Percentiles rank a stretch among this genome's conserved stretches.
Conservation (phyloP, 2,888 invertebrate genomes). For the Leptinotarsa rubiginosa region DNA sequence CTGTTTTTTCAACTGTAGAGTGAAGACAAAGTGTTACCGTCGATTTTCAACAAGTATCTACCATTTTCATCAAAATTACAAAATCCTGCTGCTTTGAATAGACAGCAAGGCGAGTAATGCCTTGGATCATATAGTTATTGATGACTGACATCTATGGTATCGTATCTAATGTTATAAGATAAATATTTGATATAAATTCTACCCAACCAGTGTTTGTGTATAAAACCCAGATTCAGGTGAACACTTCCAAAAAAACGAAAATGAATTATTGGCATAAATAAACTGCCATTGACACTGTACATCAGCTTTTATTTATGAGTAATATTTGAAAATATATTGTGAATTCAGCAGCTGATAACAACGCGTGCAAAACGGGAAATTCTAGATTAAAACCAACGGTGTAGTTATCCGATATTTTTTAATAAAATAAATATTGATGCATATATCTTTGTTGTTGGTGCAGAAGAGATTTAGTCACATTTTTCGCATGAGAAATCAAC, state of each 20-base stretch:
- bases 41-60: not conserved
- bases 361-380: constrained; percentile 18
- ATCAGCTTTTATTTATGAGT: constrained; percentile 20
- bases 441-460: not conserved
- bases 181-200: constrained; percentile 36
- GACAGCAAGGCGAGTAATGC: not conserved
- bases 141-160: constrained; percentile 9
- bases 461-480: too few relatives aligned
- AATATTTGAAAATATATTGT: constrained; percentile 26
- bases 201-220: constrained; percentile 33
- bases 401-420: constrained; percentile 21
- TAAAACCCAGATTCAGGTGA: constrained; percentile 18
- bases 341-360: constrained; percentile 25
- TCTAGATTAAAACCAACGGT: constrained; percentile 4
- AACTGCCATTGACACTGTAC: constrained; percentile 22
- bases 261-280: constrained; percentile 18
- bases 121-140: not conserved
- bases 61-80: not conserved
- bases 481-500: too few relatives aligned
- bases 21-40: too few relatives aligned
- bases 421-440: not conserved
- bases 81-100: not conserved
- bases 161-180: constrained; percentile 29
- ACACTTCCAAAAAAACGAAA: constrained; percentile 18
- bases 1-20: too few relatives aligned